Conservation (phyloP, 2,113 vertebrate species). For the Progne subis region DNA sequence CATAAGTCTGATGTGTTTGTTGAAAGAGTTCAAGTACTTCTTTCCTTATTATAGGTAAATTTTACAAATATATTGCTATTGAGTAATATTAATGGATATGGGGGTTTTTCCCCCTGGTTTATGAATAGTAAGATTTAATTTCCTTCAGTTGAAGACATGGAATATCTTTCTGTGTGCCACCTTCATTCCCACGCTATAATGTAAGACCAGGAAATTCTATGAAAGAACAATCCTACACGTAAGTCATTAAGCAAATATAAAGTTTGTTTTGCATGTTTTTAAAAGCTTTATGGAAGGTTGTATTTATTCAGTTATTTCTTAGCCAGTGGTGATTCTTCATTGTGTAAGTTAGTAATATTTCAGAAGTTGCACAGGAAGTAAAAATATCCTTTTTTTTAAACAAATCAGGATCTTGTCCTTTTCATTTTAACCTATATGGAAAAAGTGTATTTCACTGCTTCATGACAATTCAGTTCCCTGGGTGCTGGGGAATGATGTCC, state of each 20-base stretch:
- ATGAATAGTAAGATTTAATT: background rate
- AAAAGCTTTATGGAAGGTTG: background rate
- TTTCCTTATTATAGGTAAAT: background rate
- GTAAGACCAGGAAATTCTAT: background rate
- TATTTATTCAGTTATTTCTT: background rate
- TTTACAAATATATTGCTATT: background rate
- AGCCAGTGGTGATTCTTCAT: background rate
- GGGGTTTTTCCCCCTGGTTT: background rate
- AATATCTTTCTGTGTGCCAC: background rate
- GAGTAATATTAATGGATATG: background rate
- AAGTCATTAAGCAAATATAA: background rate
- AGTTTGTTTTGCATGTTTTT: background rate
- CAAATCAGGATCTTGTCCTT: background rate
- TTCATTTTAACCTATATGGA: background rate
- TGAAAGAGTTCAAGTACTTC: background rate
- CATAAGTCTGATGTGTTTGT: background rate
- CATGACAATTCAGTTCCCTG: background rate
- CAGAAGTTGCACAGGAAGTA: background rate
- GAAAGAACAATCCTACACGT: background rate
- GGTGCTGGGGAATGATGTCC: background rate
- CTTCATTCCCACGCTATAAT: background rate
- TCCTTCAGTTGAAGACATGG: background rate
- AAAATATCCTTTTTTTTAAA: background rate
- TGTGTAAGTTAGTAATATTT: background rate
- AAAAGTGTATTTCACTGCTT: background rate